Conservation (phyloP, 1,140 invertebrate species). For the Cydia splendana region DNA sequence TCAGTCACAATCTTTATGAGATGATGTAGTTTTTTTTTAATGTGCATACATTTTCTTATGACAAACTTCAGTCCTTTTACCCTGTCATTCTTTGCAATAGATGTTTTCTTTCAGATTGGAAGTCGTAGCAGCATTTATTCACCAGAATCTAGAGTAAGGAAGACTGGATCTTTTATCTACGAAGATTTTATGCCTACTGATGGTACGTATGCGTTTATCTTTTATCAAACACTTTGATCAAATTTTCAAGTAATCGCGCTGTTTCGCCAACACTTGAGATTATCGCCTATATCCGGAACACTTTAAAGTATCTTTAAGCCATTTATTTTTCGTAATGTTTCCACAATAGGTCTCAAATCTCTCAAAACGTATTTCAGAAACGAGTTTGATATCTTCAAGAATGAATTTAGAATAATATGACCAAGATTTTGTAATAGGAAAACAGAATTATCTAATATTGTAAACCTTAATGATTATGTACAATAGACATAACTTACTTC, state of each 20-base stretch:
- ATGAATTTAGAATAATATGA: too few relatives aligned
- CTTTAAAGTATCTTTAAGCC: background rate
- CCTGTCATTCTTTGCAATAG: background rate
- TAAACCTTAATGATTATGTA: too few relatives aligned
- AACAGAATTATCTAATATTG: too few relatives aligned
- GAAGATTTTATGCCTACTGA: slow-evolving; percentile 99
- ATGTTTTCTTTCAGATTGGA: slow-evolving; percentile 88
- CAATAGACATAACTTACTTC: too few relatives aligned
- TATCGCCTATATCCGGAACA: background rate
- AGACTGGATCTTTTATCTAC: slow-evolving; percentile 99
- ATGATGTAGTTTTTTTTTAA: too few relatives aligned
- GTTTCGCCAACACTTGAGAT: slow-evolving; percentile 1
- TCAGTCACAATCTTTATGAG: too few relatives aligned
- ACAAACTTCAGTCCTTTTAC: too few relatives aligned
- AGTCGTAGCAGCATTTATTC: slow-evolving; percentile 99
- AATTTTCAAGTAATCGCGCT: slow-evolving; percentile 5
- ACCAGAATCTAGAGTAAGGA: slow-evolving; percentile 96
- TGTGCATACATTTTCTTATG: too few relatives aligned
- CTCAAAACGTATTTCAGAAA: too few relatives aligned
- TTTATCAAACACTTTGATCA: slow-evolving; percentile 11
- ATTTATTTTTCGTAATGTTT: background rate
- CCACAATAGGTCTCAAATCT: too few relatives aligned
- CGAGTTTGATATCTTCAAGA: too few relatives aligned
- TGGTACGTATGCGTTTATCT: slow-evolving; percentile 82
- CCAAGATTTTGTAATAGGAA: too few relatives aligned